Percentiles rank a stretch among this genome's conserved stretches.
These are phyloP conservation scores for Gorsachius magnificus DNA, from an alignment of 2,797 vertebrate genomes.

Conservation along the genomic window DNA sequence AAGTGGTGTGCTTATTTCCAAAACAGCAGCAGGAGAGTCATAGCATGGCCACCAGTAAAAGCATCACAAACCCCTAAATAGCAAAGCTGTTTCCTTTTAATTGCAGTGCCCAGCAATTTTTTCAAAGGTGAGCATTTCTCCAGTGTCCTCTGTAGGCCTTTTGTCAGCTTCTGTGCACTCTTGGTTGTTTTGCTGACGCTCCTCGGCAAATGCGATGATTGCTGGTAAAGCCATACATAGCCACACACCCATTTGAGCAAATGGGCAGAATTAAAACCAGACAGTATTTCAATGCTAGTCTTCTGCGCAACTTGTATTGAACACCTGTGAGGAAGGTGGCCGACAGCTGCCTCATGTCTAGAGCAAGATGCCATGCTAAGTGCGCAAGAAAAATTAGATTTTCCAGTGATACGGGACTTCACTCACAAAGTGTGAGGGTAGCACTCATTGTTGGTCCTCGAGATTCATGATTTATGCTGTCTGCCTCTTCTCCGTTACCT, in stretches of 20 bases:
- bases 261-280: neutral
- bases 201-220: neutral
- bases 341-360: neutral
- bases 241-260: neutral
- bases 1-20: neutral
- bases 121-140: neutral
- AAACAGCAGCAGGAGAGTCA: neutral
- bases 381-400: neutral
- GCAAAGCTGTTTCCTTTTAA: constrained; percentile 13
- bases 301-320: neutral
- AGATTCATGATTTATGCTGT: neutral
- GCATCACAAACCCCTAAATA: neutral
- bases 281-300: neutral
- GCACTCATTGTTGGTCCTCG: neutral
- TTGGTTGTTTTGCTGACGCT: neutral
- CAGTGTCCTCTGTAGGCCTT: neutral
- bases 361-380: neutral
- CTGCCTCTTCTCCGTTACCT: neutral
- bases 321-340: neutral
- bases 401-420: neutral
- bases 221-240: neutral
- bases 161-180: neutral
- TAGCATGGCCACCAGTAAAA: neutral
- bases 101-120: neutral
- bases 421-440: neutral